These are phyloP conservation scores for Dicerorhinus sumatrensis DNA, from an alignment of 2,113 vertebrate species.

Conservation along the genomic window DNA sequence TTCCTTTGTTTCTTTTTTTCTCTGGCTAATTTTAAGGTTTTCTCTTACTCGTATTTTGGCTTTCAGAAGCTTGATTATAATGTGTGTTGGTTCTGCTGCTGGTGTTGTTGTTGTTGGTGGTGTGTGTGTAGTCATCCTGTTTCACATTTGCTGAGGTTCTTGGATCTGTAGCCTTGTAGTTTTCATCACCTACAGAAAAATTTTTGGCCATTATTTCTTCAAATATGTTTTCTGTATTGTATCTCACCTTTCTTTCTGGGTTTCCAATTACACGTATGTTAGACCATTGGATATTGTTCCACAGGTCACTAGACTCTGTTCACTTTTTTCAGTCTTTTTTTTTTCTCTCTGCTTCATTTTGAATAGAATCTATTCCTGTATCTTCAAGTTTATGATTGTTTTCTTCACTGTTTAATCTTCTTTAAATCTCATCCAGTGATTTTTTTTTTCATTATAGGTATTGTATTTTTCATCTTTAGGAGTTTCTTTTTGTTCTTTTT, in stretches of 20 bases:
- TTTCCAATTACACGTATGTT: background rate
- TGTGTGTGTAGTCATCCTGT: background rate
- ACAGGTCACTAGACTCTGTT: background rate
- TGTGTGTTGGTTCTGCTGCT: background rate
- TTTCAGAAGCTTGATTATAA: background rate
- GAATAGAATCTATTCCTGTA: background rate
- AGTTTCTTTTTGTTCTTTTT: background rate
- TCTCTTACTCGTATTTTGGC: background rate
- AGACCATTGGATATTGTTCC: background rate
- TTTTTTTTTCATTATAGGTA: background rate
- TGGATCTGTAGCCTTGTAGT: background rate
- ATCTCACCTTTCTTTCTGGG: background rate
- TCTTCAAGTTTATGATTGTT: background rate
- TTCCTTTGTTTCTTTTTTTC: background rate
- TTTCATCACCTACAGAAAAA: background rate
- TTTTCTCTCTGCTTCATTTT: background rate
- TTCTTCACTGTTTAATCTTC: background rate
- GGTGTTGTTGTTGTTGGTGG: background rate
- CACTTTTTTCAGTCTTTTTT: background rate
- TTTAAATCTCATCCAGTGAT: background rate
- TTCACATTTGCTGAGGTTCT: background rate
- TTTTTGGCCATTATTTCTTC: background rate
- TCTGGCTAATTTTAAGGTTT: background rate
- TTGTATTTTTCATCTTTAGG: background rate
- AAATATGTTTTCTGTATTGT: background rate